A percentile compares a stretch with the other conserved stretches of the same genome.
phyloP scores from a whole-genome alignment of 2,113 vertebrate species.

The Odontophorus gujanensis region DNA sequence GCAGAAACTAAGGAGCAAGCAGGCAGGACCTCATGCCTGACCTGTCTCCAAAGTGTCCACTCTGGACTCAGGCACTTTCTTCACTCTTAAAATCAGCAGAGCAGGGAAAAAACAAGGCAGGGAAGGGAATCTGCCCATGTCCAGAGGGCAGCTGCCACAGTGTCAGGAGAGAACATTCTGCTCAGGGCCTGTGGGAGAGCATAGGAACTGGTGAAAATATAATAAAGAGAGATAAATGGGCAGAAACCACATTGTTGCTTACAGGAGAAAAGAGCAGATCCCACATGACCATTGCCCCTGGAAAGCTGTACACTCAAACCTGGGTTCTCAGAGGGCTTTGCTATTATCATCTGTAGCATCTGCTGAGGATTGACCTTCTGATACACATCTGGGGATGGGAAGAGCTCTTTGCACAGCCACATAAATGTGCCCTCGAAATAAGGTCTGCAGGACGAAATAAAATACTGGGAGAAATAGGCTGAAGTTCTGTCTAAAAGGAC shows the following conservation, averaged over 20 bases:
- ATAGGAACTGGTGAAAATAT: not conserved
- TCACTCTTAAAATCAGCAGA: not conserved
- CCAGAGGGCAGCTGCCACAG: not conserved
- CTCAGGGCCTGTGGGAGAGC: not conserved
- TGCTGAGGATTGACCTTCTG: not conserved
- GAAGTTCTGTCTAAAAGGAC: not conserved
- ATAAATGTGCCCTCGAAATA: not conserved
- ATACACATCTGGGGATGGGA: not conserved
- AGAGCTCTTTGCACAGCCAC: not conserved
- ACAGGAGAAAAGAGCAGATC: not conserved
- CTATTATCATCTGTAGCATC: rapidly evolving
- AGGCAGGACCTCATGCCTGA: not conserved
- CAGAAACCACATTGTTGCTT: not conserved
- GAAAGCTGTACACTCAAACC: rapidly evolving
- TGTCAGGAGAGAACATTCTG: not conserved
- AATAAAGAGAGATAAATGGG: not conserved
- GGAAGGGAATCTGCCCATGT: not conserved
- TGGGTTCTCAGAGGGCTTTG: not conserved
- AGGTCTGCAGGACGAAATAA: not conserved
- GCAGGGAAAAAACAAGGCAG: not conserved
- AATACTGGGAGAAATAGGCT: not conserved
- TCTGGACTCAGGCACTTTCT: not conserved
- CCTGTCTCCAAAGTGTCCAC: not conserved
- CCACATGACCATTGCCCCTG: not conserved
- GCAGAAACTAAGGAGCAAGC: not conserved